Evolutionary conservation across 1,140 invertebrate genomes (phyloP).

Genomic region (Bombus fervidus): DNA sequence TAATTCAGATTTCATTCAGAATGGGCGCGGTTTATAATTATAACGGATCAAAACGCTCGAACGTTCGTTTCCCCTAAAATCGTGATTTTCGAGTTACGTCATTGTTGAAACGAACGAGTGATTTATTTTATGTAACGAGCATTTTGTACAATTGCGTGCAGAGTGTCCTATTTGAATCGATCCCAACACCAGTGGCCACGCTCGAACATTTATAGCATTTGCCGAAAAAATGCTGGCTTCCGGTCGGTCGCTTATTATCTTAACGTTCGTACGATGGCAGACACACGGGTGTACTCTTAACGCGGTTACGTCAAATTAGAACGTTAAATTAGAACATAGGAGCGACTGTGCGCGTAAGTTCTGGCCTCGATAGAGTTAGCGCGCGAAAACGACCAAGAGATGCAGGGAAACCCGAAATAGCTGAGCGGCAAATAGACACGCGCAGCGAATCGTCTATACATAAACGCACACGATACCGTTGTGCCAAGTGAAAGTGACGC

Average conservation of each 20-base stretch:
- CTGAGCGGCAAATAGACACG: constrained; percentile 40
- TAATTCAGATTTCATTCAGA: too few species aligned
- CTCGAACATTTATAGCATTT: too few species aligned
- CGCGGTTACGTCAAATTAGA: constrained; percentile 64
- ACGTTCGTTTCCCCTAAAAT: too few species aligned
- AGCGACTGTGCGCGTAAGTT: constrained; percentile 4
- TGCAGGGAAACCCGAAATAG: constrained; percentile 31
- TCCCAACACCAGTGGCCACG: too few species aligned
- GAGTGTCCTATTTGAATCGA: too few species aligned
- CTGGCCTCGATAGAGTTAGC: constrained; percentile 51
- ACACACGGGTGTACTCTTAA: constrained; percentile 25
- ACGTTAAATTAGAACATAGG: constrained; percentile 59
- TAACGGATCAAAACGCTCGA: too few species aligned
- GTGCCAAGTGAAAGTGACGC: constrained; percentile 65
- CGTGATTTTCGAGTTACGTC: too few species aligned
- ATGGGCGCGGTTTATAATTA: too few species aligned
- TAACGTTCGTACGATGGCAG: not conserved
- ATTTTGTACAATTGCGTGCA: too few species aligned
- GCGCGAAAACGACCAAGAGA: constrained; percentile 19
- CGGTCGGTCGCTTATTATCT: not conserved
- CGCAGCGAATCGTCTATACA: constrained; percentile 1
- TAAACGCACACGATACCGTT: constrained; percentile 4
- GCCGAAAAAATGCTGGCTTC: not conserved
- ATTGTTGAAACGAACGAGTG: too few species aligned
- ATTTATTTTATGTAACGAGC: too few species aligned